phyloP scores from a whole-genome alignment of 1,140 invertebrate species.

The Dryas iulia region DNA sequence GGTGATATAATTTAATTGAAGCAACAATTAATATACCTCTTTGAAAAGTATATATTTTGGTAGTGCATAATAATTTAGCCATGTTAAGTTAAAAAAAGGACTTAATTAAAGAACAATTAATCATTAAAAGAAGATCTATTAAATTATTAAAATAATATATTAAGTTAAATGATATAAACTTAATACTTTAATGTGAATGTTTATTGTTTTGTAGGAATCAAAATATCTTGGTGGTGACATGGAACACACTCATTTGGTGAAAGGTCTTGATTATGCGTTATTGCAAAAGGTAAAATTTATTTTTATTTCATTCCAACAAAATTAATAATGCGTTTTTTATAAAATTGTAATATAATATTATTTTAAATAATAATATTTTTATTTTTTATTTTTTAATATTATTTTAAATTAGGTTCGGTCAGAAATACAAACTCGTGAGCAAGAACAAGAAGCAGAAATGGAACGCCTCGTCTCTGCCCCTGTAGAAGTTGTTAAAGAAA shows the following conservation, averaged over 20 bases:
- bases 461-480: slow-evolving; percentile 84
- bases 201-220: slow-evolving; percentile 85
- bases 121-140: too few relatives aligned
- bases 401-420: slow-evolving; percentile 73
- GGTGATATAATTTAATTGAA: too few relatives aligned
- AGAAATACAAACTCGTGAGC: slow-evolving; percentile 90
- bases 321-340: background rate
- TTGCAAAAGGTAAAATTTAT: slow-evolving; percentile 92
- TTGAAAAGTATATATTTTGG: too few relatives aligned
- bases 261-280: slow-evolving; percentile 99
- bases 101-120: too few relatives aligned
- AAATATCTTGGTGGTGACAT: slow-evolving; percentile 99
- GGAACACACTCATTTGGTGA: slow-evolving; percentile 99
- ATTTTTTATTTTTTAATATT: background rate
- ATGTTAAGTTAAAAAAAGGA: too few relatives aligned
- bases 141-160: too few relatives aligned
- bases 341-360: background rate
- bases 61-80: too few relatives aligned
- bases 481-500: slow-evolving; percentile 81
- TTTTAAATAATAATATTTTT: background rate
- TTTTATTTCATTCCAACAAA: background rate
- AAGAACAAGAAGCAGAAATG: slow-evolving; percentile 92
- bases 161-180: too few relatives aligned
- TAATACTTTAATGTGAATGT: too few relatives aligned
- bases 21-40: too few relatives aligned